Percentiles rank a stretch among this genome's conserved stretches.
Evolutionary conservation across 2,113 vertebrate genomes (phyloP).

Genomic region (Callospermophilus lateralis): DNA sequence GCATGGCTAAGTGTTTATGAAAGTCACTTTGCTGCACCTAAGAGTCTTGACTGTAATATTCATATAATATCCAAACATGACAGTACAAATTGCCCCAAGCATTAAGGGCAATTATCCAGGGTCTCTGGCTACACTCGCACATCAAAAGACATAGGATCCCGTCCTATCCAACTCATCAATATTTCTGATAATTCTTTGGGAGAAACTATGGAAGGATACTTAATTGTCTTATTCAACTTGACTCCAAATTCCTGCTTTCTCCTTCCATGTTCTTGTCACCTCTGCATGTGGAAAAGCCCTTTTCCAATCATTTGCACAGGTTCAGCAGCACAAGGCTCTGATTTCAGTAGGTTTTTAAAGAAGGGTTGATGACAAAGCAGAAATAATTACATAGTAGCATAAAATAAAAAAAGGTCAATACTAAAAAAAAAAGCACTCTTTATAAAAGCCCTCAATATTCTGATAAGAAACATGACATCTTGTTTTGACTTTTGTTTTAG

Average conservation of each 20-base stretch:
- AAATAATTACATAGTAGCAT: background rate
- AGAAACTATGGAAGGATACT: background rate
- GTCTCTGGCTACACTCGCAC: background rate
- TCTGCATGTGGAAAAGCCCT: fast-evolving
- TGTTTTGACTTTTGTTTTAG: background rate
- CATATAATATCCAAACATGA: background rate
- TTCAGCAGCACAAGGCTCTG: background rate
- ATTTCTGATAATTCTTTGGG: background rate
- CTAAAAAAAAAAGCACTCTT: background rate
- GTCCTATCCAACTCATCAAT: background rate
- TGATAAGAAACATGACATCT: background rate
- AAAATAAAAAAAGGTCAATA: background rate
- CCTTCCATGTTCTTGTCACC: background rate
- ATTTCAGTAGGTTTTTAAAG: background rate
- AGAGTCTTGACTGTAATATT: background rate
- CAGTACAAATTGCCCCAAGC: background rate
- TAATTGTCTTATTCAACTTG: background rate
- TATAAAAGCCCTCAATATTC: background rate
- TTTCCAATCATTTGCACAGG: background rate
- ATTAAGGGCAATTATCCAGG: background rate
- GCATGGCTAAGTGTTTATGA: background rate
- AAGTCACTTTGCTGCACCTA: background rate
- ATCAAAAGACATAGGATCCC: too few relatives aligned
- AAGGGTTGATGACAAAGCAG: background rate
- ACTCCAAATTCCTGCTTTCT: background rate